phyloP scores from a whole-genome alignment of 35 echinoderm and acorn worm species.

The Holothuria glaberrima region DNA sequence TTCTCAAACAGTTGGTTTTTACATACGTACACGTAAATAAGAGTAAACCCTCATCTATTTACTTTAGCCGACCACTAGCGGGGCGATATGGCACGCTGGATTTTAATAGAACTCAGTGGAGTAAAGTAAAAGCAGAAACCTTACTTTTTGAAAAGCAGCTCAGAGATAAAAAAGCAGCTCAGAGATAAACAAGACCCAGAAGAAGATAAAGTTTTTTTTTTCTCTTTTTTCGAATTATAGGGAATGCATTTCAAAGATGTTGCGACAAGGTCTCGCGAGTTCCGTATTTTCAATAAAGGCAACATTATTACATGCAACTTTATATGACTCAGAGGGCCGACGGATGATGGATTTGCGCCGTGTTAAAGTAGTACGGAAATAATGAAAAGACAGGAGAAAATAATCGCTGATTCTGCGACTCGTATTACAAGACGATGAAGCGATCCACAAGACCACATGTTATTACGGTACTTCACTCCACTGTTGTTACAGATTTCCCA shows the following conservation, averaged over 20 bases:
- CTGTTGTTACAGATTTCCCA: slow-evolving; percentile 47
- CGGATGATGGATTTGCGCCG: slow-evolving; percentile 35
- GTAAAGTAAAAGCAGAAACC: no score
- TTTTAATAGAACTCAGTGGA: no score
- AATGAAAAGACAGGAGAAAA: slow-evolving; percentile 8
- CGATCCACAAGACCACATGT: slow-evolving; percentile 29
- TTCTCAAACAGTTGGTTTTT: slow-evolving; percentile 45
- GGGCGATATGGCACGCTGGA: no score
- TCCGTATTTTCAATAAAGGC: slow-evolving; percentile 22
- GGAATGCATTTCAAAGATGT: no score
- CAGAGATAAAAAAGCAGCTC: no score
- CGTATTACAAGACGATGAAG: slow-evolving; percentile 14
- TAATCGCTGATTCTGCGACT: slow-evolving; percentile 20
- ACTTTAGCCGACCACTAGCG: no score
- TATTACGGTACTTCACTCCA: slow-evolving; percentile 33
- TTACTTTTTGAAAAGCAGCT: no score
- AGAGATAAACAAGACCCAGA: no score
- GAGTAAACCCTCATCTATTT: no score
- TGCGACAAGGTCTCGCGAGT: no score
- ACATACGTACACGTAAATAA: not conserved
- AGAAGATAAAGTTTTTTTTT: no score
- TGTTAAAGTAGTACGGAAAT: slow-evolving; percentile 29
- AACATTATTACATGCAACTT: slow-evolving; percentile 49
- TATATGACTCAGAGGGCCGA: slow-evolving; percentile 31
- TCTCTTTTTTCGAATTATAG: no score